phyloP scores from a whole-genome alignment of 1,140 invertebrate species.

The Matsumurasca onukii region DNA sequence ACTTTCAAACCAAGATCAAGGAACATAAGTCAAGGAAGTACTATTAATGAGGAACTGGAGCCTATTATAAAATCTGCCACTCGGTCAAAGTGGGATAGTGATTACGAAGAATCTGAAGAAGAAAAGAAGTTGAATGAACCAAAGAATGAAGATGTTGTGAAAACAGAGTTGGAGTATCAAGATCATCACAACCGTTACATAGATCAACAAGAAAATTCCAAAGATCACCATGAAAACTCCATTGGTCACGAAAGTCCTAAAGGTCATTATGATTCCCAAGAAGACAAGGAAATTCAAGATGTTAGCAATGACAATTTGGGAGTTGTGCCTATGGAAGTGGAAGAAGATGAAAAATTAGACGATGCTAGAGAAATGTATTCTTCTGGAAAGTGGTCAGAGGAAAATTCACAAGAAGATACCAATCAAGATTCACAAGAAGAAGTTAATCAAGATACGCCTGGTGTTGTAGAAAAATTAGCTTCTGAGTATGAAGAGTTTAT shows the following conservation, averaged over 20 bases:
- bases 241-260: background rate
- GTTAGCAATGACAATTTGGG: slow-evolving; percentile 6
- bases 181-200: too few species aligned
- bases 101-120: slow-evolving; percentile 35
- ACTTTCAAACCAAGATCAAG: slow-evolving; percentile 3
- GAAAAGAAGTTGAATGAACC: slow-evolving; percentile 16
- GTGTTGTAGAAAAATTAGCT: slow-evolving; percentile 27
- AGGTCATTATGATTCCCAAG: background rate
- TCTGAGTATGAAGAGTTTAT: slow-evolving; percentile 36
- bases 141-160: background rate
- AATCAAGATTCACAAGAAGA: slow-evolving; percentile 17
- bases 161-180: too few species aligned
- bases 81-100: slow-evolving; percentile 40
- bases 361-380: background rate
- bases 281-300: background rate
- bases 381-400: background rate
- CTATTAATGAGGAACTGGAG: slow-evolving; percentile 19
- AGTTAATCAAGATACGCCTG: background rate
- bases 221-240: background rate
- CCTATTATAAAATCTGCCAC: slow-evolving; percentile 26
- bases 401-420: background rate
- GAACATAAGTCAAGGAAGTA: slow-evolving; percentile 22
- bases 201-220: background rate
- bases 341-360: slow-evolving; percentile 10
- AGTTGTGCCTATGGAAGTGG: slow-evolving; percentile 25